These are phyloP conservation scores for Molossus alvarezi DNA, from an alignment of 2,797 vertebrate genomes.

Conservation along the genomic window DNA sequence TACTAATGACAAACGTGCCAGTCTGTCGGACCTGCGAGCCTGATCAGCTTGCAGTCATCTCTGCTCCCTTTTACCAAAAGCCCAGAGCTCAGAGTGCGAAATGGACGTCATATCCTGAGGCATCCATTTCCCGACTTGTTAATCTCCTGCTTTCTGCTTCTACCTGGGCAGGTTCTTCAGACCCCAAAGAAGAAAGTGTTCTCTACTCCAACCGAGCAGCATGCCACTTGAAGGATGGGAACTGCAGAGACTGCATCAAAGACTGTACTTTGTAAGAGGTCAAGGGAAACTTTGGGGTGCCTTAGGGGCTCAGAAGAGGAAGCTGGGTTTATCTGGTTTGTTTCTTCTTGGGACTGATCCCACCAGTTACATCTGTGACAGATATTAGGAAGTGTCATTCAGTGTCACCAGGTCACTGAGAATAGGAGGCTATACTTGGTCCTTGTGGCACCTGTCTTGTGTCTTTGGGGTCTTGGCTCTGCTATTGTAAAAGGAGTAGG, in stretches of 20 bases:
- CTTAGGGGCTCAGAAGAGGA: not conserved
- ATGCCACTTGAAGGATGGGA: slow-evolving; percentile 95
- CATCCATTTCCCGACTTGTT: not conserved
- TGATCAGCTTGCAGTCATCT: not conserved
- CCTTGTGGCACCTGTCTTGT: not conserved
- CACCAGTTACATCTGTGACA: not conserved
- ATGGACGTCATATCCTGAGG: not conserved
- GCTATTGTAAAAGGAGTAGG: not conserved
- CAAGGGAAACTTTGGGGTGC: not conserved
- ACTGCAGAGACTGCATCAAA: slow-evolving; percentile 94
- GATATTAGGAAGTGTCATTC: not conserved
- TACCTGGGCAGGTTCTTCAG: slow-evolving; percentile 89
- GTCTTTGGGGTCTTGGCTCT: not conserved
- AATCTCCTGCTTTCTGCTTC: not conserved
- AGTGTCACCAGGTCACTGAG: not conserved
- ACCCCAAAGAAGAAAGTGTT: slow-evolving; percentile 93
- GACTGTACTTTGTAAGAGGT: slow-evolving; percentile 94
- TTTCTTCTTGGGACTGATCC: slow-evolving; percentile 18
- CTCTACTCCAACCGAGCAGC: slow-evolving; percentile 96
- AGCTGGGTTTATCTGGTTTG: not conserved
- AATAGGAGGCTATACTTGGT: not conserved
- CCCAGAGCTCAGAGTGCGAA: not conserved
- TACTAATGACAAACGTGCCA: not conserved
- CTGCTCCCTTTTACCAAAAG: not conserved
- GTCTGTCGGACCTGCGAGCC: not conserved